Conservation (phyloP, 2,113 vertebrate genomes). For the Ranitomeya imitator region DNA sequence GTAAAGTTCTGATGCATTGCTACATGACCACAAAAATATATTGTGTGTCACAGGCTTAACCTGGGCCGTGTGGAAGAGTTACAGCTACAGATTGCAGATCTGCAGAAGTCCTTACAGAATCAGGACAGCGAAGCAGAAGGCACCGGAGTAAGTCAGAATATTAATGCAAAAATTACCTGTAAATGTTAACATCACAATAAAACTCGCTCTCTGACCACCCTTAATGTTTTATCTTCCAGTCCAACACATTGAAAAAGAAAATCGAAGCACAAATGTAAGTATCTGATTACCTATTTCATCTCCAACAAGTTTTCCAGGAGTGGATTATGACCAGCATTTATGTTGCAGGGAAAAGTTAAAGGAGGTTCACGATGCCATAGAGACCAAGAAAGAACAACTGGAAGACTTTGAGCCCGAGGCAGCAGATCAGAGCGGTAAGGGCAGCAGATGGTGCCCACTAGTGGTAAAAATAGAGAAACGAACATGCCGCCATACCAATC, state of each 20-base stretch:
- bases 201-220: background rate
- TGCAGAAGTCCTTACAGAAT: constrained; percentile 91
- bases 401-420: constrained; percentile 91
- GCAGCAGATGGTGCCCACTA: background rate
- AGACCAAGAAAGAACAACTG: constrained; percentile 95
- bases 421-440: constrained; percentile 81
- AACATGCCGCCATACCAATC: too few relatives aligned
- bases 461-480: too few relatives aligned
- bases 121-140: constrained; percentile 88
- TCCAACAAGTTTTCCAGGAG: too few relatives aligned
- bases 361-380: constrained; percentile 92
- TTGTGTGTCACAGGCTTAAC: constrained; percentile 74
- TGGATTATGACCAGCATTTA: background rate
- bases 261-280: constrained; percentile 97
- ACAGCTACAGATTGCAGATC: constrained; percentile 92
- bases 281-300: background rate
- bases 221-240: constrained; percentile 73
- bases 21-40: background rate
- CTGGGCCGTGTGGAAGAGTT: constrained; percentile 81
- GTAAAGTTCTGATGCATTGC: background rate
- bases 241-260: constrained; percentile 89
- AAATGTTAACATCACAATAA: background rate
- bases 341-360: constrained; percentile 87
- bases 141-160: constrained; percentile 74
- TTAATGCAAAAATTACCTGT: background rate